These are phyloP conservation scores for Asobara japonica DNA, from an alignment of 1,140 invertebrate species.

Conservation along the genomic window DNA sequence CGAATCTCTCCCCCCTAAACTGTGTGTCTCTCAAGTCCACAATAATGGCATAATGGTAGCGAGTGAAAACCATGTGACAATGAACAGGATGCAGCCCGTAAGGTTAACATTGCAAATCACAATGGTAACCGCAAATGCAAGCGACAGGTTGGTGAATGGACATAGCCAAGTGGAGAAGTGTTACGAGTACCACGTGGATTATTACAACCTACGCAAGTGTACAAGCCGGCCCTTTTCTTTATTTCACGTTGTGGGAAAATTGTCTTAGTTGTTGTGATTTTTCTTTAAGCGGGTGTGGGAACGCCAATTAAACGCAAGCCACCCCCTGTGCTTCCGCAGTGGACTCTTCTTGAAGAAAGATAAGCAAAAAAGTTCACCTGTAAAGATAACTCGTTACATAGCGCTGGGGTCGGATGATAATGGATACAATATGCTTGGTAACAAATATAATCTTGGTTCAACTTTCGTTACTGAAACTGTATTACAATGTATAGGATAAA, in stretches of 20 bases:
- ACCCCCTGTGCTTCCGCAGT: too few species aligned
- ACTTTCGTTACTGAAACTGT: too few species aligned
- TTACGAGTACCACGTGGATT: not conserved
- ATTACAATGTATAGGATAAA: too few species aligned
- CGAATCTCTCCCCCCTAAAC: not conserved
- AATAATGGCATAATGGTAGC: conserved; percentile 14
- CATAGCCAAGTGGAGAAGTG: conserved; percentile 9
- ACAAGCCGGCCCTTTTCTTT: conserved; percentile 5
- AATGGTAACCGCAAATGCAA: conserved; percentile 41
- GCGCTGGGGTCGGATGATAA: too few species aligned
- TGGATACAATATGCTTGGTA: too few species aligned
- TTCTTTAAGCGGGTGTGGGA: not conserved
- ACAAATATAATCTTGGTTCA: too few species aligned
- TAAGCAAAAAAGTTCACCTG: too few species aligned
- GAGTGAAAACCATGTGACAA: conserved; percentile 30
- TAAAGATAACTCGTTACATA: too few species aligned
- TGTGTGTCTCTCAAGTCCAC: not conserved
- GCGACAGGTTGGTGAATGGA: conserved; percentile 25
- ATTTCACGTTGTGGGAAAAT: conserved; percentile 15
- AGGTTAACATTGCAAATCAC: conserved; percentile 41
- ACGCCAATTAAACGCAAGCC: not conserved
- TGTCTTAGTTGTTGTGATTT: not conserved
- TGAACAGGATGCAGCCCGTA: conserved; percentile 40
- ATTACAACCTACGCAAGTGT: not conserved
- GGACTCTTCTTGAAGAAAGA: too few species aligned